Percentiles rank a stretch among this genome's conserved stretches.
Evolutionary conservation across 2,113 vertebrate genomes (phyloP).

Genomic region (Mastomys coucha): DNA sequence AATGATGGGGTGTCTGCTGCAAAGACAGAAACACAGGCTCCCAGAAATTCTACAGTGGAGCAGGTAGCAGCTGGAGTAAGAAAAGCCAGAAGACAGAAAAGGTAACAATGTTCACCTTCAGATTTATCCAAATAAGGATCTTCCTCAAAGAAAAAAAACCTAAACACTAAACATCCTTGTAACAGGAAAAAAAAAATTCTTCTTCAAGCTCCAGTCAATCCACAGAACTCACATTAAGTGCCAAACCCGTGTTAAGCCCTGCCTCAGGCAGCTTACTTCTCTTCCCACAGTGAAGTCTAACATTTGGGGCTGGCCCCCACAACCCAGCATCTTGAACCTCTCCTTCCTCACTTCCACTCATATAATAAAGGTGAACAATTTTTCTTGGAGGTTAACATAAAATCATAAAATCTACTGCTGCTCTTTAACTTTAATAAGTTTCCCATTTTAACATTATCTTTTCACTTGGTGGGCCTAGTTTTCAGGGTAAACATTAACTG

Average conservation of each 20-base stretch:
- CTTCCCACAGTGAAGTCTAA: not conserved
- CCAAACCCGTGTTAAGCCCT: not conserved
- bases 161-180: not conserved
- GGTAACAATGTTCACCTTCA: not conserved
- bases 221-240: slow-evolving; percentile 53
- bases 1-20: not conserved
- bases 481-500: slow-evolving; percentile 24
- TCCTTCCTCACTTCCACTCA: not conserved
- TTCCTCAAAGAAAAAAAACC: not conserved
- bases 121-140: slow-evolving; percentile 46
- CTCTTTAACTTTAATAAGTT: not conserved
- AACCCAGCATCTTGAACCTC: not conserved
- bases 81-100: slow-evolving; percentile 36
- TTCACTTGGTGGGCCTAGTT: slow-evolving; percentile 22
- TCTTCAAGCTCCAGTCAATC: not conserved
- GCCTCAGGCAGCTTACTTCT: not conserved
- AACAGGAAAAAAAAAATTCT: not conserved
- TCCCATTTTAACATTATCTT: slow-evolving; percentile 34
- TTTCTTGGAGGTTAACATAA: slow-evolving; percentile 19
- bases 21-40: not conserved
- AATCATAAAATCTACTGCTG: slow-evolving; percentile 9
- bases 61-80: not conserved
- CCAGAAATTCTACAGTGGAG: not conserved
- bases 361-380: not conserved
- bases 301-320: not conserved